Conservation (phyloP, 2,888 invertebrate species). For the Drosophila prolongata region DNA sequence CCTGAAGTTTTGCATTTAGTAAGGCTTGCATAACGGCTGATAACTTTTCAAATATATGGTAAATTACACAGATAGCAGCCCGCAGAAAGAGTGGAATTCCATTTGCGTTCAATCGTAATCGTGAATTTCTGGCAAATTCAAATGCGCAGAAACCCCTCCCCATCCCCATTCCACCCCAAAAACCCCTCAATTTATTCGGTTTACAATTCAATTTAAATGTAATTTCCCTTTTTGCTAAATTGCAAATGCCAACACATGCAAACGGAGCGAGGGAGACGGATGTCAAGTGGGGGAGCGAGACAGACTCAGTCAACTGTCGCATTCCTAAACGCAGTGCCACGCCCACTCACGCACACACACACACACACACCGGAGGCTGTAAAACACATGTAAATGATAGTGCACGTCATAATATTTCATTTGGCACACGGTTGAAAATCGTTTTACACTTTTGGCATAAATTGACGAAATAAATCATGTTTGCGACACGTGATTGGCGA, state of each 20-base stretch:
- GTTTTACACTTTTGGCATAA: constrained; percentile 62
- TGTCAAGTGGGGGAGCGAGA: background rate
- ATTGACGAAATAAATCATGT: constrained; percentile 80
- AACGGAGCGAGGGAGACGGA: constrained; percentile 2
- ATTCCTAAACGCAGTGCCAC: constrained; percentile 46
- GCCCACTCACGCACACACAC: constrained; percentile 22
- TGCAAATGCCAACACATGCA: constrained; percentile 45
- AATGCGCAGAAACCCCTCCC: constrained; percentile 8
- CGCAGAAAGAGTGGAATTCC: constrained; percentile 24
- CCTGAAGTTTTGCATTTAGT: background rate
- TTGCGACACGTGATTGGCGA: constrained; percentile 69
- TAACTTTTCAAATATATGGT: constrained; percentile 26
- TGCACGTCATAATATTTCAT: constrained; percentile 63
- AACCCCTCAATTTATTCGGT: constrained; percentile 46
- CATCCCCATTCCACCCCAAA: background rate
- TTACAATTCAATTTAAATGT: constrained; percentile 76
- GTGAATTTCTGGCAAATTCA: constrained; percentile 28
- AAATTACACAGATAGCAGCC: constrained; percentile 27
- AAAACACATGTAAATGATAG: constrained; percentile 51
- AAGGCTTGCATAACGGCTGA: constrained; percentile 5
- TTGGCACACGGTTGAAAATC: constrained; percentile 59
- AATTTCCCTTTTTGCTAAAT: constrained; percentile 69
- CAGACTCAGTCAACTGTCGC: constrained; percentile 24
- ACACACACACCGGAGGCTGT: constrained; percentile 21
- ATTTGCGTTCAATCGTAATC: constrained; percentile 32